Conservation (phyloP, 1,140 invertebrate species). For the Heliconius nattereri region DNA sequence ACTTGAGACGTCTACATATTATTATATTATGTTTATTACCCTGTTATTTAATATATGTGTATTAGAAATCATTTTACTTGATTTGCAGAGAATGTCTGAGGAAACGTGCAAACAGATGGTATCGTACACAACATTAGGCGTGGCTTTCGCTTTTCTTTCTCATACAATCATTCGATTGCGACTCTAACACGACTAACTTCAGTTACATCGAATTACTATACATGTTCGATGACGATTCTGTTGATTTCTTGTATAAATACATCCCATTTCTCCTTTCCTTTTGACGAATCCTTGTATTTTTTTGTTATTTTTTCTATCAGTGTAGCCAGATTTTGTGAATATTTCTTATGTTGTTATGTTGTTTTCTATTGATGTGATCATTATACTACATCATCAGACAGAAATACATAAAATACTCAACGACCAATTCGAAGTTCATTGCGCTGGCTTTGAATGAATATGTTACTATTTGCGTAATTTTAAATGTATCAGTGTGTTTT, state of each 20-base stretch:
- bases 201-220: constrained; percentile 59
- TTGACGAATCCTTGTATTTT: constrained; percentile 59
- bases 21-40: constrained; percentile 28
- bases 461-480: constrained; percentile 59
- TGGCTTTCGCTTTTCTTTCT: constrained; percentile 80
- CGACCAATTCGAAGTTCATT: constrained; percentile 56
- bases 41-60: constrained; percentile 49
- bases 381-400: constrained; percentile 53
- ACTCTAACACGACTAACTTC: constrained; percentile 76
- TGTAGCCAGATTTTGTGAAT: constrained; percentile 71
- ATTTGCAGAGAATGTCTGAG: constrained; percentile 90
- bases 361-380: constrained; percentile 69
- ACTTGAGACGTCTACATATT: constrained; percentile 44
- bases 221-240: constrained; percentile 60
- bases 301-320: constrained; percentile 72
- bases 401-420: constrained; percentile 38
- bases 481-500: constrained; percentile 62
- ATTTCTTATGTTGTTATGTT: constrained; percentile 59
- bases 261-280: constrained; percentile 54
- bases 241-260: constrained; percentile 60
- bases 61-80: constrained; percentile 80
- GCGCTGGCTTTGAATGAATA: constrained; percentile 74
- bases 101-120: constrained; percentile 91
- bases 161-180: constrained; percentile 75
- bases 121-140: constrained; percentile 84